These are phyloP conservation scores for Cydia amplana DNA, from an alignment of 1,140 invertebrate genomes.

Conservation along the genomic window DNA sequence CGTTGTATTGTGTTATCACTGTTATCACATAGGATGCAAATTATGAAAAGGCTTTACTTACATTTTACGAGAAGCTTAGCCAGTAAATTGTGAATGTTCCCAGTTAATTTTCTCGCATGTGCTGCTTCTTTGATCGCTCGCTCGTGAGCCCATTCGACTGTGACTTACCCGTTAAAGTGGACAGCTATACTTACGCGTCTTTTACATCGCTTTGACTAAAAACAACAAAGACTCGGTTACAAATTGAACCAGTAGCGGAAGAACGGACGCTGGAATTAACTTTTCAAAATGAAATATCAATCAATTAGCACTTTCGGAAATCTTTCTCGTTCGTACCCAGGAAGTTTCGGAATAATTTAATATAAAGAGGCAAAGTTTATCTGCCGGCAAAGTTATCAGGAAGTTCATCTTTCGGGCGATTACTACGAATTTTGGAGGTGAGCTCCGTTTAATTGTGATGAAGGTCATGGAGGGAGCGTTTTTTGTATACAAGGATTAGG, in stretches of 20 bases:
- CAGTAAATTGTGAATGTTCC: conserved; percentile 8
- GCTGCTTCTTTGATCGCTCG: conserved; percentile 29
- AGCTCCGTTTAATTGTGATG: conserved; percentile 10
- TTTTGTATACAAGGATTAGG: background rate
- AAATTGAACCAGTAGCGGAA: conserved; percentile 8
- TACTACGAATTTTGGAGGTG: conserved; percentile 39
- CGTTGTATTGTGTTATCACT: background rate
- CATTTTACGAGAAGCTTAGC: conserved; percentile 3
- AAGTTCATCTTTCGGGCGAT: conserved; percentile 66
- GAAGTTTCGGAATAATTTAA: conserved; percentile 70
- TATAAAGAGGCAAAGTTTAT: conserved; percentile 67
- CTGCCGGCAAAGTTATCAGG: conserved; percentile 52
- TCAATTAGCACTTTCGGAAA: conserved; percentile 59
- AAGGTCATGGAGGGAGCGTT: conserved; percentile 15
- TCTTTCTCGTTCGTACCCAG: conserved; percentile 45
- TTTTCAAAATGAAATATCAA: conserved; percentile 48
- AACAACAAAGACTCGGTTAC: conserved; percentile 29
- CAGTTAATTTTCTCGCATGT: conserved; percentile 30
- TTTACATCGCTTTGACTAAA: conserved; percentile 29
- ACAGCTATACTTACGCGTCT: conserved; percentile 26
- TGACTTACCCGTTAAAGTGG: conserved; percentile 30
- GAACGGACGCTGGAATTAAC: conserved; percentile 24
- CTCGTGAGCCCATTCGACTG: conserved; percentile 27
- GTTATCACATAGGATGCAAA: background rate
- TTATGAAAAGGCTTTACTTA: conserved; percentile 19